Evolutionary conservation across 2,797 vertebrate species (phyloP).

Genomic region (Glyptemys insculpta): DNA sequence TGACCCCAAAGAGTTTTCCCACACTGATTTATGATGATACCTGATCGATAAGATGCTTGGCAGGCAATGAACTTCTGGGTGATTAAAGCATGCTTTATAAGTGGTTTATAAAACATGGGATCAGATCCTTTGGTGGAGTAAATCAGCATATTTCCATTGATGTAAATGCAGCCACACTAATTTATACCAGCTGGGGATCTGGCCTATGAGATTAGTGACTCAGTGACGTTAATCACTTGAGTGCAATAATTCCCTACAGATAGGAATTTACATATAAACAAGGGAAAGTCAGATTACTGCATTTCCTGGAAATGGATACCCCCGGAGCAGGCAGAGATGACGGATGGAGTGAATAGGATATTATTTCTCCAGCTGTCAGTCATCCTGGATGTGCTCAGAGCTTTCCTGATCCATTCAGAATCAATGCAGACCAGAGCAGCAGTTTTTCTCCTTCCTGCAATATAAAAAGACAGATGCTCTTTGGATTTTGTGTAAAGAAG

Average conservation of each 20-base stretch:
- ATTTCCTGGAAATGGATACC: too few species aligned
- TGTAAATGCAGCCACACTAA: not conserved
- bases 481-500: not conserved
- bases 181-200: not conserved
- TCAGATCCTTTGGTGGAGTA: not conserved
- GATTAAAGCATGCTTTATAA: not conserved
- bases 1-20: not conserved
- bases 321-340: not conserved
- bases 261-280: not conserved
- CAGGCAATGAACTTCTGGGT: not conserved
- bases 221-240: not conserved
- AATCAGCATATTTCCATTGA: not conserved
- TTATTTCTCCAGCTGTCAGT: not conserved
- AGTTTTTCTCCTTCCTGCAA: not conserved
- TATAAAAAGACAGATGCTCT: not conserved
- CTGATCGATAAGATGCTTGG: not conserved
- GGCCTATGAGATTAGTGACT: not conserved
- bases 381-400: not conserved
- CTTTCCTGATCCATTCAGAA: not conserved
- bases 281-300: not conserved
- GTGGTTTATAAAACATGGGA: not conserved
- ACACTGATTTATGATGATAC: not conserved
- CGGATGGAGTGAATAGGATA: not conserved
- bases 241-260: not conserved
- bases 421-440: not conserved